These are phyloP conservation scores for Steinernema scapterisci DNA, from an alignment of 2,888 invertebrate genomes.

Conservation along the genomic window DNA sequence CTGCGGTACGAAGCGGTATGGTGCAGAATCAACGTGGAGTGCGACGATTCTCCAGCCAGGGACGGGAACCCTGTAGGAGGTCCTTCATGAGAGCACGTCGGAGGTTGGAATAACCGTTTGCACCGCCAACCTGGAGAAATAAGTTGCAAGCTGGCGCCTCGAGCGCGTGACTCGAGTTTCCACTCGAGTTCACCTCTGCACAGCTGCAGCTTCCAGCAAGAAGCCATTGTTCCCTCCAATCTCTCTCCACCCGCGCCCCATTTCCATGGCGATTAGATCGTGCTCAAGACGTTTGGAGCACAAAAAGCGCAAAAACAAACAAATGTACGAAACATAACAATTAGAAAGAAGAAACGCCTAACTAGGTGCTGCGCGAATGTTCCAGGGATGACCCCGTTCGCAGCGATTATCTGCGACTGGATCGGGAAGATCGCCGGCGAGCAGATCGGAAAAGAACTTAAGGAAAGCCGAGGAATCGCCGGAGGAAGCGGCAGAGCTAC, in stretches of 20 bases:
- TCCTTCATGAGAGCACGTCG: too few relatives aligned
- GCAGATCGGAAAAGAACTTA: background rate
- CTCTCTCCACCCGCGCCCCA: background rate
- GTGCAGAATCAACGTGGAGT: too few relatives aligned
- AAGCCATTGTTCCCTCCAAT: too few relatives aligned
- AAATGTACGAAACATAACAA: background rate
- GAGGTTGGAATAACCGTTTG: background rate
- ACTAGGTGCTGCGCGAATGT: background rate
- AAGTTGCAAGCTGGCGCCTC: background rate
- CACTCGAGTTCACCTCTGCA: too few relatives aligned
- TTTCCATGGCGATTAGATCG: conserved; percentile 2
- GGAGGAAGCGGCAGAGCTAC: background rate
- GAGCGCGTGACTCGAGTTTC: too few relatives aligned
- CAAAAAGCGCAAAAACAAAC: background rate
- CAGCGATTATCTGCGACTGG: background rate
- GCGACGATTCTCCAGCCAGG: too few relatives aligned
- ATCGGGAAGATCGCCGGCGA: background rate
- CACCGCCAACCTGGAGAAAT: background rate
- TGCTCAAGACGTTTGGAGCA: background rate
- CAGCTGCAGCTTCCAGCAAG: too few relatives aligned
- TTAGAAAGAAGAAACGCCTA: too few relatives aligned
- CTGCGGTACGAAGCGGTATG: too few relatives aligned
- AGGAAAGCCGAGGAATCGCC: background rate
- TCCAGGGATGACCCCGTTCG: conserved; percentile 16
- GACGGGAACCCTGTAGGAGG: too few relatives aligned